Evolutionary conservation across 2,888 invertebrate genomes (phyloP), one percentile per base, ranked within the genome.

Genomic region (Biston stratarius): DNA sequence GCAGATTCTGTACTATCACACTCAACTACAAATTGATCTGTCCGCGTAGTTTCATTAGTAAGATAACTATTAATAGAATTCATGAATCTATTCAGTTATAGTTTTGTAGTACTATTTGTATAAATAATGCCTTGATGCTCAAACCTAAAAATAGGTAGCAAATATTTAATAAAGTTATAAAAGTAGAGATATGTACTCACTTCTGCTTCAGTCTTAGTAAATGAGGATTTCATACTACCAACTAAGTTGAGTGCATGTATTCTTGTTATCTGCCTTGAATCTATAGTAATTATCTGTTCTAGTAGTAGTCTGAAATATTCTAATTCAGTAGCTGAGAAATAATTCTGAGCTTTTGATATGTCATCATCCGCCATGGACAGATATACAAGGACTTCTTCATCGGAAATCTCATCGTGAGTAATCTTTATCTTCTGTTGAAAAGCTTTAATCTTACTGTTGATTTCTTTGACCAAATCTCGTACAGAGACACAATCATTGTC

Each of bases 211-310:
- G 79, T 84, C 74, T 91, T 92, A 69, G 87, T 85, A 72, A 90
- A 87, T 34, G 83, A 79, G 3, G 84, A 77, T 73, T 89, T 90
- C 84, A 90, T 85, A 69, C 78, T 84, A 74, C 85, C 81, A 68
- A 89, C 89, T 70, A 91, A 82, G 75, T 91, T 91, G 48, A 91
- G 79, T 3, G 92, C 93, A 83, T 87, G 79, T 14, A 89, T 87
- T 10, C 84, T 84, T 49, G 90, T 85, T 24, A 94, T 80, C 73
- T 92, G 89, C 58, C 93, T 83, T 0, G 85, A 83, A 47, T 90
- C 89, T 12, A 88, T 88, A 1, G 84, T 84, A 84, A 94, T 89
- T 42, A 94, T 92, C 59, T 91, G 83, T 69, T 92, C 91, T 58
- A 94, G 80, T 0, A 94, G 75, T 5, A 89, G 64, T 60, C 91